Conservation (phyloP, 1,140 invertebrate genomes). For the Amphibalanus amphitrite region DNA sequence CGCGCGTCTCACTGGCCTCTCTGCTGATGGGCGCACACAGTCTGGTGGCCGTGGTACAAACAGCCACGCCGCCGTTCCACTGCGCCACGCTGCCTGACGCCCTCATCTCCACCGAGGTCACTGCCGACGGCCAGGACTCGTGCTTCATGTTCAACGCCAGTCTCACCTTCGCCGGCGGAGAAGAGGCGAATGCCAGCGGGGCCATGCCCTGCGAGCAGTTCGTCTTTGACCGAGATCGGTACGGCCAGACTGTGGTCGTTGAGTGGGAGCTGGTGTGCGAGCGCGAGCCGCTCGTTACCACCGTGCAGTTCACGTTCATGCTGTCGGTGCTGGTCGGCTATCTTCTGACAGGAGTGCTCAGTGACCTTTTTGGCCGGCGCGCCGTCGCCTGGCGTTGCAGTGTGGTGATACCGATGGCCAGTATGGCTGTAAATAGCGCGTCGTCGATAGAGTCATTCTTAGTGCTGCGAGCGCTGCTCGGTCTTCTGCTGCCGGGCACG, state of each 20-base stretch:
- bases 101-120: not conserved
- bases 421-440: not conserved
- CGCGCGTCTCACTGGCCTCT: not conserved
- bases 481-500: not conserved
- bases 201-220: not conserved
- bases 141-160: not conserved
- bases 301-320: not conserved
- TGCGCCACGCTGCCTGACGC: not conserved
- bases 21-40: not conserved
- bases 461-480: not conserved
- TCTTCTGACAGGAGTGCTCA: not conserved
- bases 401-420: not conserved
- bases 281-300: not conserved
- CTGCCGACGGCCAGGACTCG: not conserved
- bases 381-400: not conserved
- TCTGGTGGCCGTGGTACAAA: not conserved
- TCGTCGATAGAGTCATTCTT: not conserved
- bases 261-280: not conserved
- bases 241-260: not conserved
- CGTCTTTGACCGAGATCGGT: not conserved
- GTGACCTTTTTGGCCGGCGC: not conserved
- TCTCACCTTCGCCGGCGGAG: not conserved
- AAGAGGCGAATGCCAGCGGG: not conserved
- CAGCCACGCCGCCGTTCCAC: no score
- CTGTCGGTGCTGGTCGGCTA: not conserved